Conservation (phyloP, 2,797 vertebrate species). For the Lerista edwardsae region DNA sequence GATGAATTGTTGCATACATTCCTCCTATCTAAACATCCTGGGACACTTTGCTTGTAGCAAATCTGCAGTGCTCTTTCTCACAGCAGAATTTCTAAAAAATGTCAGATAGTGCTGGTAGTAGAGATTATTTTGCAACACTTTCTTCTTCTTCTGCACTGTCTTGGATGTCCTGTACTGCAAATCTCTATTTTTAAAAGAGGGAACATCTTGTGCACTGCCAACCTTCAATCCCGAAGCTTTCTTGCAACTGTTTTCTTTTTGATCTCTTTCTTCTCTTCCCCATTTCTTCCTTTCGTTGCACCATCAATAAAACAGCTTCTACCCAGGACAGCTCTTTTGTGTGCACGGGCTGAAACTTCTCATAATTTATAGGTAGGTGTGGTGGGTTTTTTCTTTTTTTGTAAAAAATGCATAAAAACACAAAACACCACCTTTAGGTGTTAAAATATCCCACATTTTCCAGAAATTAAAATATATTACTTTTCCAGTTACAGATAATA, state of each 20-base stretch:
- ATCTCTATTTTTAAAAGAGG: background rate
- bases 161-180: background rate
- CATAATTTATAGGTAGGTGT: no score
- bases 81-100: background rate
- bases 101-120: background rate
- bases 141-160: background rate
- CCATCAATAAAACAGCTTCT: background rate
- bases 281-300: background rate
- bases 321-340: background rate
- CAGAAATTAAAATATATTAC: no score
- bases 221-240: background rate
- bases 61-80: background rate
- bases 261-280: background rate
- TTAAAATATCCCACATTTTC: no score
- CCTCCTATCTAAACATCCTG: background rate
- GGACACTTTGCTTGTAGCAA: background rate
- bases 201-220: background rate
- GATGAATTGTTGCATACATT: background rate
- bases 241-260: background rate
- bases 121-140: background rate
- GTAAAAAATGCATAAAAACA: no score
- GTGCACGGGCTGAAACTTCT: background rate
- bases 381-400: no score
- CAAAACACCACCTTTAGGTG: no score
- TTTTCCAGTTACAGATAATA: no score